Base-by-base conservation (phyloP, 2,888 invertebrate genomes). In the Xylota segnis region DNA sequence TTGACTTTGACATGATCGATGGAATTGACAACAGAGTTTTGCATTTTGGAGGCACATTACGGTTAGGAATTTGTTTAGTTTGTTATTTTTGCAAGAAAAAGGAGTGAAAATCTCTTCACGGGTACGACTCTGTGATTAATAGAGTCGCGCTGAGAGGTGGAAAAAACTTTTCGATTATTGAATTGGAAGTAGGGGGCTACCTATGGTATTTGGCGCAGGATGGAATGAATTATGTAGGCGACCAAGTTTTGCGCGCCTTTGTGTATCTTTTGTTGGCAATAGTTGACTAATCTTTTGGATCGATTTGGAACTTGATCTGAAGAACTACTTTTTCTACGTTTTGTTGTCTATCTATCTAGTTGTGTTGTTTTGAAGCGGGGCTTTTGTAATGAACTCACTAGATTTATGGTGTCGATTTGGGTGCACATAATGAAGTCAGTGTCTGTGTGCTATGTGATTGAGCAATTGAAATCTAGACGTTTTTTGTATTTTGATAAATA, bases 1-100 rank as follows among this genome's bases (percentile, higher is more conserved):
- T 83, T 87, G 87, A 87, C 87, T 87, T 83, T 82, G 83, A 86
- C 72, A 86, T 82, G 86, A 86, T 86, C 86, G 86, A 86, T 86
- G 66, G 72, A 82, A 86, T 61, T 77, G 86, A 86, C 86, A 86
- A 81, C 72, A 66, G 59, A 66, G 71, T 76, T 75, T 84, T 84
- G 79, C 84, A 79, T 84, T 79, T 84, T 66, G 32, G 63, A 37
- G 43, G 34, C 61, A 27, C 61, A 68, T 52, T 43, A 79, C 72
- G 50, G 72, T 75, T 34, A 43, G 75, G 81, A 75, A 81, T 81
- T 59, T 56, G n/a, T 10, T 56, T 43, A 7, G 23, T 27, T 37
- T 65, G 2, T 61, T 61, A 23, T 50, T 54, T 59, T 16, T 47
- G 10, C 40, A 12, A 56, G 56, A 27, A 40, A 40, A 72, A 37